Evolutionary conservation across 2,888 invertebrate species (phyloP).

Genomic region (Nephrotoma flavescens): DNA sequence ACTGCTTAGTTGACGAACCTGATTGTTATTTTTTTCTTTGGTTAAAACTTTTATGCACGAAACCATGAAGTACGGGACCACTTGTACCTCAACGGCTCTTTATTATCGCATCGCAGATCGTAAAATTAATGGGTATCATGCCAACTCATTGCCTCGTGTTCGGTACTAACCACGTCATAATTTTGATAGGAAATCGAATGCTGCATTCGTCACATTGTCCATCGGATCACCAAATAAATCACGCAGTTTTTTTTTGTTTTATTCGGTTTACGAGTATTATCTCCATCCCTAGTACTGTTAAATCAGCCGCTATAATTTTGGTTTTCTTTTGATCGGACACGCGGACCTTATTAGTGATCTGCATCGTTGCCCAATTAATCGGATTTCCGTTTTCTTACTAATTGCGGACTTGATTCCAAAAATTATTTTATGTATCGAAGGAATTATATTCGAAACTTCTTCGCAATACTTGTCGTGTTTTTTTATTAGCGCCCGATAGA

Average conservation of each 20-base stretch:
- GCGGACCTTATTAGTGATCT: background rate
- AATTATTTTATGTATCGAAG: background rate
- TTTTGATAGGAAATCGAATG: background rate
- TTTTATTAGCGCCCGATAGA: no score
- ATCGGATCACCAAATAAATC: conserved; percentile 13
- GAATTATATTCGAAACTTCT: conserved; percentile 13
- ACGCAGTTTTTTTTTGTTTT: conserved; percentile 9
- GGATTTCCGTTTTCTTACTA: background rate
- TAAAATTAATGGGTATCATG: no score
- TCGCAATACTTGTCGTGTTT: background rate
- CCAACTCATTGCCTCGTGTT: conserved; percentile 58
- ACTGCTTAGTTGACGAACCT: conserved; percentile 10
- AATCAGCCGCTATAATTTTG: background rate
- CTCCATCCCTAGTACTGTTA: background rate
- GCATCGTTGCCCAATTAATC: background rate
- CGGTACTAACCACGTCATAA: conserved; percentile 10
- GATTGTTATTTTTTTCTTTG: background rate
- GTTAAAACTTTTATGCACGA: no score
- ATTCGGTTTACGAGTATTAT: background rate
- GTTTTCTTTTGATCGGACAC: background rate
- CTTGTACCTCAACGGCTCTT: conserved; percentile 18
- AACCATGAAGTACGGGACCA: conserved; percentile 26
- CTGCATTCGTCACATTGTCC: conserved; percentile 8
- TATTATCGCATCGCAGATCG: no score
- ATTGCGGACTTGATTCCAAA: background rate